phyloP scores from a whole-genome alignment of 2,888 invertebrate genomes.

The Tortricodes alternella region DNA sequence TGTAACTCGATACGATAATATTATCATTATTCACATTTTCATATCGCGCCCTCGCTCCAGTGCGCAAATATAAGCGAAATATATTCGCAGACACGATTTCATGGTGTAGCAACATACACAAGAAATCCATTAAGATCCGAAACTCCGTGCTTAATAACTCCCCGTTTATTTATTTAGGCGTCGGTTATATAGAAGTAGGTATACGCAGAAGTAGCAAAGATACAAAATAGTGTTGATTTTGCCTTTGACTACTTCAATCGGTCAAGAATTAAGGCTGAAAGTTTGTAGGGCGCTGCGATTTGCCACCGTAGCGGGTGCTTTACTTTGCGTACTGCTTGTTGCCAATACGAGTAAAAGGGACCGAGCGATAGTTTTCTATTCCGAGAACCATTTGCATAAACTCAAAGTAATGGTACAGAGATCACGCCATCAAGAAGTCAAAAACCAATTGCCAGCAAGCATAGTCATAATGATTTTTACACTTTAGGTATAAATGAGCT shows the following conservation, averaged over 20 bases:
- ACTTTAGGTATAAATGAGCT: too few species aligned
- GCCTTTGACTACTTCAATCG: background rate
- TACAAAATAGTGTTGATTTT: background rate
- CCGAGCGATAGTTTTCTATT: too few species aligned
- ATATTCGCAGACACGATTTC: conserved; percentile 24
- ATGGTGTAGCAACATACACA: conserved; percentile 19
- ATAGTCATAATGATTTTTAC: too few species aligned
- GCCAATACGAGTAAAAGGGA: too few species aligned
- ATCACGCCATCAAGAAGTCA: too few species aligned
- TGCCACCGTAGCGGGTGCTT: too few species aligned
- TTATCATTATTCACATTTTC: conserved; percentile 5
- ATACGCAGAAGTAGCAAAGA: background rate
- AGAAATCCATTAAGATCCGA: conserved; percentile 22
- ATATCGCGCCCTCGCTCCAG: conserved; percentile 2
- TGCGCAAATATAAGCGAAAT: conserved; percentile 21
- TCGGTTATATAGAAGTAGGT: background rate
- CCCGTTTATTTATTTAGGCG: conserved; percentile 25
- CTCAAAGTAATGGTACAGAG: too few species aligned
- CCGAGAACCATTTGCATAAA: too few species aligned
- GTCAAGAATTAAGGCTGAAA: background rate
- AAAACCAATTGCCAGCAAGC: too few species aligned
- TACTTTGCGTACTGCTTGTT: too few species aligned
- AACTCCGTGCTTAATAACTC: conserved; percentile 20
- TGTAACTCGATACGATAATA: background rate
- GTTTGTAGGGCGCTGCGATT: too few species aligned